Percentiles rank a stretch among this genome's conserved stretches.
Conservation (phyloP, 1,140 invertebrate species). For the Diachasma alloeum region DNA sequence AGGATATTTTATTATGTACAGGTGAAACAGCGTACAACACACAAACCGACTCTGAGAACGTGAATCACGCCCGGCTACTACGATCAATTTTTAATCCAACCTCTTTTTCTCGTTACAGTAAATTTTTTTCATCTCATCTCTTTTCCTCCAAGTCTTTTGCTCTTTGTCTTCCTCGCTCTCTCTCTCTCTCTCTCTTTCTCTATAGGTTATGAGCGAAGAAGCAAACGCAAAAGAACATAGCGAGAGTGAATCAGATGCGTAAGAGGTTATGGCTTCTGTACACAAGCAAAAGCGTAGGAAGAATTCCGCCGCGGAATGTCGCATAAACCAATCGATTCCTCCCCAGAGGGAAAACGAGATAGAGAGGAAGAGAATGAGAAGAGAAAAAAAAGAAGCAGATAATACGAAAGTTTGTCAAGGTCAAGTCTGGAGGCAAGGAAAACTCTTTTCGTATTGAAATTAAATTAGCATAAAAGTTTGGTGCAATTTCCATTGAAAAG, state of each 20-base stretch:
- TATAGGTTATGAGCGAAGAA: not conserved
- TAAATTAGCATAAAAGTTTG: not conserved
- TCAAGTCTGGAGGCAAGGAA: not conserved
- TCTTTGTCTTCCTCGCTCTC: not conserved
- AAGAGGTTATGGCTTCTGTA: not conserved
- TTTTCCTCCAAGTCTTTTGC: not conserved
- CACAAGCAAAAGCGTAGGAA: not conserved
- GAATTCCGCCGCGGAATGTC: not conserved
- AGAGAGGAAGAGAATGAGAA: not conserved
- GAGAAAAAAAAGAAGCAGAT: not conserved
- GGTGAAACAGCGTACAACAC: constrained; percentile 10
- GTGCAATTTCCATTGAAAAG: not conserved
- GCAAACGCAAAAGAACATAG: not conserved
- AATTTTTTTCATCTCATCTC: not conserved
- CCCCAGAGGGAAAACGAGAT: not conserved
- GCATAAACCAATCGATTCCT: not conserved
- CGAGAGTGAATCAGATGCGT: not conserved
- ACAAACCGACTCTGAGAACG: not conserved
- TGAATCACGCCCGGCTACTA: not conserved
- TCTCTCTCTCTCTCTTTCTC: not conserved
- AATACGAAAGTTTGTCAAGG: constrained; percentile 2
- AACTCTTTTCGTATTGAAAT: not conserved
- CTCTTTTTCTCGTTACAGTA: not conserved
- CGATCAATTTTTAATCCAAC: constrained; percentile 12
- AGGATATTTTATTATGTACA: constrained; percentile 19